These are phyloP conservation scores for Pteropus rufus DNA, from an alignment of 2,797 vertebrate species.

Conservation along the genomic window DNA sequence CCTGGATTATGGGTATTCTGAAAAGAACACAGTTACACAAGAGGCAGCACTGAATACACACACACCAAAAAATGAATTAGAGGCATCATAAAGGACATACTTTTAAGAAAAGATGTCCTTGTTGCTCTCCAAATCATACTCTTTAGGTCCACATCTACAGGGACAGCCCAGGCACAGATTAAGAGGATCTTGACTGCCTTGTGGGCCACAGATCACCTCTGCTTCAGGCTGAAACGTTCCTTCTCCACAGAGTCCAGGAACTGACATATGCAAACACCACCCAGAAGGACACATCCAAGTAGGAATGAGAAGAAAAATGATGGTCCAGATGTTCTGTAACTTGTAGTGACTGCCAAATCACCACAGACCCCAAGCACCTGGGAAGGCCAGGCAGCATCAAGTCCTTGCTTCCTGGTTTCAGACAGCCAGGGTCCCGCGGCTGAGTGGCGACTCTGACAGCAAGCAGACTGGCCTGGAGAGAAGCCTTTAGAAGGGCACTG, in stretches of 20 bases:
- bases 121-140: constrained; percentile 37
- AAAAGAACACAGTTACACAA: constrained; percentile 19
- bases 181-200: constrained; percentile 18
- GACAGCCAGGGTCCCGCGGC: constrained; percentile 24
- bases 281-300: constrained; percentile 66
- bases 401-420: constrained; percentile 57
- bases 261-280: constrained; percentile 70
- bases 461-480: constrained; percentile 42
- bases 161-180: neutral
- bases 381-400: constrained; percentile 53
- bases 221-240: constrained; percentile 56
- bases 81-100: neutral
- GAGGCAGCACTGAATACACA: neutral
- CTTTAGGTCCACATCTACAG: neutral
- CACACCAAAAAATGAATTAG: neutral
- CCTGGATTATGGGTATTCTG: neutral
- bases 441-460: constrained; percentile 61
- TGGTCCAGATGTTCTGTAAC: constrained; percentile 74
- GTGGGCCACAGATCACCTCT: constrained; percentile 53
- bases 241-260: constrained; percentile 63
- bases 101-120: neutral
- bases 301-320: constrained; percentile 74
- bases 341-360: constrained; percentile 68
- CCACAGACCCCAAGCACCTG: constrained; percentile 66
- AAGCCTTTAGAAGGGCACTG: constrained; percentile 61